Evolutionary conservation across 2,888 invertebrate species (phyloP).

Genomic region (Arge pagana): DNA sequence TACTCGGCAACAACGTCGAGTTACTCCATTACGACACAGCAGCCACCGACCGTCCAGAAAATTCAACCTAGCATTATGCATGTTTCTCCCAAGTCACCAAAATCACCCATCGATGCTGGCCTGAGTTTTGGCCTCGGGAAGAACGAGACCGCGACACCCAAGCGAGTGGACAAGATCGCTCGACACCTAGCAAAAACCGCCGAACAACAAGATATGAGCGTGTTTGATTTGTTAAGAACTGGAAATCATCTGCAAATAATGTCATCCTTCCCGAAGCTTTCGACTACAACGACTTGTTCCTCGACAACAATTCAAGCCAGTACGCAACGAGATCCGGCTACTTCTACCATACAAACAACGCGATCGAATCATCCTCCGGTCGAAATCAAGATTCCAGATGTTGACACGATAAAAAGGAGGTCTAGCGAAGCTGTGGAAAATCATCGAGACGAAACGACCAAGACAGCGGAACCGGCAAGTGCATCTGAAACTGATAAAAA

Average conservation of each 20-base stretch:
- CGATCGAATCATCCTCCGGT: not conserved
- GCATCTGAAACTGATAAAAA: slow-evolving; percentile 2
- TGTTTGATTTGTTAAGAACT: slow-evolving; percentile 44
- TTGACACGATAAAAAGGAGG: not conserved
- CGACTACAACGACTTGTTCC: not conserved
- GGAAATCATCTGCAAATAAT: slow-evolving; percentile 23
- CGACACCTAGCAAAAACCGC: slow-evolving; percentile 32
- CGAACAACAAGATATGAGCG: slow-evolving; percentile 30
- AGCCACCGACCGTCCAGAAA: slow-evolving; percentile 51
- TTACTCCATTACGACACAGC: slow-evolving; percentile 21
- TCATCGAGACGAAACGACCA: no score
- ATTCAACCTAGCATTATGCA: slow-evolving; percentile 50
- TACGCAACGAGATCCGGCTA: not conserved
- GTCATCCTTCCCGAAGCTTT: slow-evolving; percentile 11
- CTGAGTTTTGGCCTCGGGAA: slow-evolving; percentile 37
- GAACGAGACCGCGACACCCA: slow-evolving; percentile 30
- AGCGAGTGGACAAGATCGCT: slow-evolving; percentile 33
- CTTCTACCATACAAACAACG: slow-evolving; percentile 1
- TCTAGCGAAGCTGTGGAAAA: slow-evolving; percentile 8
- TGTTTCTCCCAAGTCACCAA: slow-evolving; percentile 41
- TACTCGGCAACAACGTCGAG: slow-evolving; percentile 31
- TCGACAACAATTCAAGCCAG: not conserved
- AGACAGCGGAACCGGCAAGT: no score
- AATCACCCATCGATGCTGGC: slow-evolving; percentile 31
- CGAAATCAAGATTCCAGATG: slow-evolving; percentile 1